A percentile compares a stretch with the other conserved stretches of the same genome.
These are phyloP conservation scores for Myrmophylax atrothorax DNA, from an alignment of 2,113 vertebrate species.

Conservation along the genomic window DNA sequence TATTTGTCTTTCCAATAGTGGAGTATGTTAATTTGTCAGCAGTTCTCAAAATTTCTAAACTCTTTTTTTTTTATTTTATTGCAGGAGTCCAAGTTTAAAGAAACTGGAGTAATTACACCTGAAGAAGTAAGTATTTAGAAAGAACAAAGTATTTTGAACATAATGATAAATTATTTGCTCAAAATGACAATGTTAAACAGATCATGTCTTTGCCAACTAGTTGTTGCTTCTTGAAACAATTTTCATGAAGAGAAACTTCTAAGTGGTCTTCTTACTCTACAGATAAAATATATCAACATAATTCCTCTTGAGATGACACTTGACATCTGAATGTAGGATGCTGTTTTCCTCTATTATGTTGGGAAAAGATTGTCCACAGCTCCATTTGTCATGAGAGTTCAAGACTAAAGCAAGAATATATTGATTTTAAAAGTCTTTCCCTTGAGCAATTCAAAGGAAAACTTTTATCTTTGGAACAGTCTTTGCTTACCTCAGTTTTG, in stretches of 20 bases:
- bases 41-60: background rate
- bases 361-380: background rate
- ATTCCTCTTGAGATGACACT: background rate
- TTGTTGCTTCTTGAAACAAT: background rate
- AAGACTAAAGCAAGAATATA: background rate
- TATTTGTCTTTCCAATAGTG: background rate
- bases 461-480: background rate
- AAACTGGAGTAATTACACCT: slow-evolving; percentile 98
- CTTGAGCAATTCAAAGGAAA: background rate
- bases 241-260: background rate
- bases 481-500: background rate
- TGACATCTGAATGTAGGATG: background rate
- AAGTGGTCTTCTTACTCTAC: background rate
- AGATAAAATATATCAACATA: background rate
- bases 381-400: background rate
- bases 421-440: background rate
- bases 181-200: accelerated
- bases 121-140: slow-evolving; percentile 87
- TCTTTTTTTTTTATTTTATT: background rate
- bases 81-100: slow-evolving; percentile 98
- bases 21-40: background rate
- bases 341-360: background rate
- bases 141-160: background rate
- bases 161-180: background rate
- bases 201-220: background rate